Percentiles rank a stretch among this genome's conserved stretches.
These are phyloP conservation scores for Ormyrus pomaceus DNA, from an alignment of 2,888 invertebrate species.

Conservation along the genomic window DNA sequence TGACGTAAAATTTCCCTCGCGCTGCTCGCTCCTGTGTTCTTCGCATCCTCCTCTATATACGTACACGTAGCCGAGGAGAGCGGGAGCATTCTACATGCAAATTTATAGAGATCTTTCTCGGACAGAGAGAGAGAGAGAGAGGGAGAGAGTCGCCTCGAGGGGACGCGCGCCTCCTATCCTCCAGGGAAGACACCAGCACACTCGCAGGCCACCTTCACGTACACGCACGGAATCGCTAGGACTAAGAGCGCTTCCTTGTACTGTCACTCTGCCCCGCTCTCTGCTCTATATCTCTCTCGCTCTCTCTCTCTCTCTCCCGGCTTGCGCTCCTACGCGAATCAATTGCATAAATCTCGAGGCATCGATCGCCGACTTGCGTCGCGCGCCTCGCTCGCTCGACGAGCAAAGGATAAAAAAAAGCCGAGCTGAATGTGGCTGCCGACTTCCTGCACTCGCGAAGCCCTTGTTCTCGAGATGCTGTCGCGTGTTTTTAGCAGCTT, in stretches of 20 bases:
- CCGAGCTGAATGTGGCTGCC: background rate
- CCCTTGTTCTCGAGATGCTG: slow-evolving; percentile 27
- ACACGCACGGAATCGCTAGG: slow-evolving; percentile 60
- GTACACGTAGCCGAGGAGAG: slow-evolving; percentile 41
- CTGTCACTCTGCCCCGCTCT: slow-evolving; percentile 72
- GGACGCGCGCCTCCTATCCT: slow-evolving; percentile 65
- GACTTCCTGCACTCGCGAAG: slow-evolving; percentile 26
- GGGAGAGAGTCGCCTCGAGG: slow-evolving; percentile 59
- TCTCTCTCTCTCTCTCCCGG: slow-evolving; percentile 57
- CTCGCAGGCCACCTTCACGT: slow-evolving; percentile 65
- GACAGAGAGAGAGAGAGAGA: slow-evolving; percentile 62
- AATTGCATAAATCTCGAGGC: slow-evolving; percentile 74
- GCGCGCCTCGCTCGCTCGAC: background rate
- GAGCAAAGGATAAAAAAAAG: slow-evolving; percentile 39
- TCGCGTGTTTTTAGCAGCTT: no score
- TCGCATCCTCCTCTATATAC: slow-evolving; percentile 3
- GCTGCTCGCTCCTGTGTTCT: slow-evolving; percentile 29
- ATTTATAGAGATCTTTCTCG: slow-evolving; percentile 75
- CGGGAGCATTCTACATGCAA: slow-evolving; percentile 75
- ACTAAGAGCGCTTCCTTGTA: slow-evolving; percentile 76
- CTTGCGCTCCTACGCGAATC: slow-evolving; percentile 68
- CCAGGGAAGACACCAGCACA: slow-evolving; percentile 62
- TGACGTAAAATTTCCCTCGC: slow-evolving; percentile 44
- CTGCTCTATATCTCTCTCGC: slow-evolving; percentile 57
- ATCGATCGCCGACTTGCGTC: slow-evolving; percentile 61